Percentiles rank a stretch among this genome's conserved stretches.
phyloP scores from a whole-genome alignment of 1,140 invertebrate genomes.

The Trichomalopsis sarcophagae region DNA sequence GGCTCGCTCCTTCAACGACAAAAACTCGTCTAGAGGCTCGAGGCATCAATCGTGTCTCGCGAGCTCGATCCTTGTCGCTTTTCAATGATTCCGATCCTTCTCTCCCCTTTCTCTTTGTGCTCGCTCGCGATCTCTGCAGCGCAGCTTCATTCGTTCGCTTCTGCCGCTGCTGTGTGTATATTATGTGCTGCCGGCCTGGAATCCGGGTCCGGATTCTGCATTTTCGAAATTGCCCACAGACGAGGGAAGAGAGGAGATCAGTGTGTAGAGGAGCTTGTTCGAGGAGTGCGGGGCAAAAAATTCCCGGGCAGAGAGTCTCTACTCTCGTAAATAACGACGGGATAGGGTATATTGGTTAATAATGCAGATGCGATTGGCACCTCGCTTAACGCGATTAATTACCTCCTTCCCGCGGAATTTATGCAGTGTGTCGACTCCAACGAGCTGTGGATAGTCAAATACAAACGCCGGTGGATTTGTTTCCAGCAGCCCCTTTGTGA shows the following conservation, averaged over 20 bases:
- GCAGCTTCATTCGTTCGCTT: no score
- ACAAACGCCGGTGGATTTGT: background rate
- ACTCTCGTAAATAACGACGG: constrained; percentile 8
- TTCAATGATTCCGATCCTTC: constrained; percentile 26
- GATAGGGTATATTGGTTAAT: background rate
- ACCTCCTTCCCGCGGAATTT: background rate
- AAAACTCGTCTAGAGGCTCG: constrained; percentile 67
- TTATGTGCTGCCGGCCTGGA: constrained; percentile 22
- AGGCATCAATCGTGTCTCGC: constrained; percentile 59
- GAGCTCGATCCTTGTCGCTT: constrained; percentile 41
- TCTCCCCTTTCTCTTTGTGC: background rate
- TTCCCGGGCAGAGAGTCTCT: background rate
- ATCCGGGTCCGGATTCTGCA: background rate
- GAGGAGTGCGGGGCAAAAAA: constrained; percentile 15
- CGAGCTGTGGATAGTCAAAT: background rate
- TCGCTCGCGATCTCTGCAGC: background rate
- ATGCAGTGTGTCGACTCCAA: background rate
- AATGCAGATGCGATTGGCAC: constrained; percentile 19
- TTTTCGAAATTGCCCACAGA: constrained; percentile 15
- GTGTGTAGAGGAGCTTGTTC: background rate
- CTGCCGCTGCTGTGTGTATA: background rate
- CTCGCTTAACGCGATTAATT: constrained; percentile 12
- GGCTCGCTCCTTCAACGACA: constrained; percentile 47
- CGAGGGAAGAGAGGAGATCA: no score
- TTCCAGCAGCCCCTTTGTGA: constrained; percentile 16